Conservation (phyloP, 2,888 invertebrate species). For the Microplitis manilae region DNA sequence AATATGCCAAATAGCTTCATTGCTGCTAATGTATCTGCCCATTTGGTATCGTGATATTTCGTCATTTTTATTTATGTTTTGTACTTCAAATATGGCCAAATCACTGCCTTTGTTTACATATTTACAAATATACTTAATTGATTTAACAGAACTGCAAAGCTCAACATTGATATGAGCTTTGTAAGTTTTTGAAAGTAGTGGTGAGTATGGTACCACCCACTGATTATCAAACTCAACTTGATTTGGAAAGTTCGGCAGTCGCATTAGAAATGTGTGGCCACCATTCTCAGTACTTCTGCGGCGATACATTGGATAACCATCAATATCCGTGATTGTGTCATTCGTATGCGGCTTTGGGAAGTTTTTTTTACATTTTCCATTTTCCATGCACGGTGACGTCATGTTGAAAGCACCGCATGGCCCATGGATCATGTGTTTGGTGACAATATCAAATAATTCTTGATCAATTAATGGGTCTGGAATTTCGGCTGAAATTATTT, state of each 20-base stretch:
- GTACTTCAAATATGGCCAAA: neutral
- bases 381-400: slow-evolving; percentile 66
- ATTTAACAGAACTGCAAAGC: neutral
- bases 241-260: neutral
- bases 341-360: slow-evolving; percentile 22
- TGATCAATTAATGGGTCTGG: slow-evolving; percentile 56
- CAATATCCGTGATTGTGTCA: slow-evolving; percentile 53
- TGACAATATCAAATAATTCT: slow-evolving; percentile 56
- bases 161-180: slow-evolving; percentile 53
- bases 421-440: slow-evolving; percentile 62
- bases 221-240: neutral
- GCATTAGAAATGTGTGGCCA: neutral
- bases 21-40: neutral
- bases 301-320: slow-evolving; percentile 57
- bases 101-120: neutral
- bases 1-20: neutral
- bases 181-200: slow-evolving; percentile 51
- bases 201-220: slow-evolving; percentile 40
- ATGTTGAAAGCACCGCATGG: slow-evolving; percentile 64
- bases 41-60: neutral
- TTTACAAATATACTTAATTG: neutral
- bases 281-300: neutral
- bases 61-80: neutral
- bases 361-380: slow-evolving; percentile 62
- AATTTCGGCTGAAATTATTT: slow-evolving; percentile 43